A percentile compares a stretch with the other conserved stretches of the same genome.
Evolutionary conservation across 2,797 vertebrate species (phyloP).

Genomic region (Rhinoraja longicauda): DNA sequence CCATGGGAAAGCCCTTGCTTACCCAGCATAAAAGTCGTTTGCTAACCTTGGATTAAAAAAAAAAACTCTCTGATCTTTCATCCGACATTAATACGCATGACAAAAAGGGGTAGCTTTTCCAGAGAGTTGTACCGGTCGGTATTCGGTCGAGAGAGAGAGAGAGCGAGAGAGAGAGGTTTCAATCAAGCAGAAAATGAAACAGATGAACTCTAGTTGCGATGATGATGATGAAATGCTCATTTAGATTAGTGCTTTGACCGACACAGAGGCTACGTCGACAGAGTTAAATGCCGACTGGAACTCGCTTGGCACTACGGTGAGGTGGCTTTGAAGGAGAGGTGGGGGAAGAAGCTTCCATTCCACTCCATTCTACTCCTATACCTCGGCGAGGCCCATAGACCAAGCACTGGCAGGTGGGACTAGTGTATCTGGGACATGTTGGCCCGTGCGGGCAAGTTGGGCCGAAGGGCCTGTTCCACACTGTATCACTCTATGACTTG

Average conservation of each 20-base stretch:
- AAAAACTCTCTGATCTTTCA: neutral
- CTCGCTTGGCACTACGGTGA: neutral
- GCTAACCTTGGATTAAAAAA: neutral
- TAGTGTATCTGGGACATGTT: no score
- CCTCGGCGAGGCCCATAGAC: no score
- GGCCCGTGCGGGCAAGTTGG: no score
- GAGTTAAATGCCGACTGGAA: no score
- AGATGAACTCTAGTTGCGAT: neutral
- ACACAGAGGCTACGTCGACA: neutral
- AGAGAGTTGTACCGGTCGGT: neutral
- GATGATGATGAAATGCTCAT: neutral
- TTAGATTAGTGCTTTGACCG: neutral
- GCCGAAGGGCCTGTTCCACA: no score
- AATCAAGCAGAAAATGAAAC: constrained; percentile 10
- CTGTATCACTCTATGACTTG: no score
- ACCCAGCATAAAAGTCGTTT: neutral
- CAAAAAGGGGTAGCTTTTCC: neutral
- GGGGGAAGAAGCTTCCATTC: no score
- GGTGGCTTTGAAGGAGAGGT: no score
- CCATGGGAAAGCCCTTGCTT: neutral
- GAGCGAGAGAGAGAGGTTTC: neutral
- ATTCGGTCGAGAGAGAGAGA: neutral
- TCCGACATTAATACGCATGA: neutral
- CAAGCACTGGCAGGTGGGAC: no score
- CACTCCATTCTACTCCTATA: no score